Percentiles rank a stretch among this genome's conserved stretches.
Evolutionary conservation across 2,797 vertebrate species (phyloP).

Genomic region (Luscinia luscinia): DNA sequence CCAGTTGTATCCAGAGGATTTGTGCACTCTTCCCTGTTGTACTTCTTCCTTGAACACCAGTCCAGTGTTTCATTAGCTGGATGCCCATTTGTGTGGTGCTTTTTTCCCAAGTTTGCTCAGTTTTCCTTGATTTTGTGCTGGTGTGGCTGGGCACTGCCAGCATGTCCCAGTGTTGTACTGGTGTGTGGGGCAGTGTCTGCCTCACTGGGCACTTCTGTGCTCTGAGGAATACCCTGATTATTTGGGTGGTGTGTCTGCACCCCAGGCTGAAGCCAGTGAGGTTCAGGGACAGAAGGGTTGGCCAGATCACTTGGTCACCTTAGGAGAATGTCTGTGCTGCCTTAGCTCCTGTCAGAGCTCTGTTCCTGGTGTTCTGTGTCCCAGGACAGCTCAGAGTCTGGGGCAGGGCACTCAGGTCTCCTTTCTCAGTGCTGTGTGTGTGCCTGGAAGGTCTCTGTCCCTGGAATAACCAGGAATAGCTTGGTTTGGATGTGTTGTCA

Average conservation of each 20-base stretch:
- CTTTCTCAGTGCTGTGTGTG: fast-evolving
- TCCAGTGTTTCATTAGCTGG: not conserved
- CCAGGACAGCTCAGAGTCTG: not conserved
- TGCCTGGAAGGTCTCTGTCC: not conserved
- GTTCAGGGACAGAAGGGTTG: not conserved
- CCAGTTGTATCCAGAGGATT: not conserved
- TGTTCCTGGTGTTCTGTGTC: fast-evolving
- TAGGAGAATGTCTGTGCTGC: fast-evolving
- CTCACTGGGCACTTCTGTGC: not conserved
- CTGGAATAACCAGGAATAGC: fast-evolving
- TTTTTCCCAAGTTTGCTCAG: not conserved
- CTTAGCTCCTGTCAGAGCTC: not conserved
- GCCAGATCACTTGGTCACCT: not conserved
- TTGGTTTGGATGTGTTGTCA: not conserved
- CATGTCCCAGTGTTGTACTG: not conserved
- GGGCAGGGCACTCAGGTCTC: not conserved
- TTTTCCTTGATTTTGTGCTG: not conserved
- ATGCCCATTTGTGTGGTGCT: not conserved
- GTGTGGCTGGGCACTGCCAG: not conserved
- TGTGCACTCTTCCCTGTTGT: not conserved
- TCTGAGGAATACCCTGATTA: not conserved
- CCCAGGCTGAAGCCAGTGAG: not conserved
- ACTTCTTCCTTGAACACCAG: not conserved
- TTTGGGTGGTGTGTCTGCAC: not conserved
- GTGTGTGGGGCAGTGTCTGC: not conserved